Conservation (phyloP, 2,113 vertebrate species). For the Gracilinanus agilis region DNA sequence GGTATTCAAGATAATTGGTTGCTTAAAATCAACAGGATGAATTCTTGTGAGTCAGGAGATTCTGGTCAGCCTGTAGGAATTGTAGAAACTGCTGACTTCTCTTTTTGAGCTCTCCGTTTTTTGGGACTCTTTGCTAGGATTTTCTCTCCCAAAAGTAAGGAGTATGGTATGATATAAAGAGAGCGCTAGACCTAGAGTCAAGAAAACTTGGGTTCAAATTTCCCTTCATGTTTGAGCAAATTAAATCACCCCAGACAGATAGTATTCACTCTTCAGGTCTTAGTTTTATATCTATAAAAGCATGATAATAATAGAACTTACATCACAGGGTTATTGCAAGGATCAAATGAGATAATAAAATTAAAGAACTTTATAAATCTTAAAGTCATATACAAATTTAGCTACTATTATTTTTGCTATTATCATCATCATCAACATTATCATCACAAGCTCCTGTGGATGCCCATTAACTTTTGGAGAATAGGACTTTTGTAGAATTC, state of each 20-base stretch:
- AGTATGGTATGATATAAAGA: not conserved
- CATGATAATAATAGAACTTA: not conserved
- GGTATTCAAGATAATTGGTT: not conserved
- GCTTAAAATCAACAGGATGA: not conserved
- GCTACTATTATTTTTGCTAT: not conserved
- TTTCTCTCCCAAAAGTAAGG: not conserved
- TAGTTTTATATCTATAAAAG: not conserved
- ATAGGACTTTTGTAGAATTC: not conserved
- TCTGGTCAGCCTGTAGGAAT: not conserved
- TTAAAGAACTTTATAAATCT: not conserved
- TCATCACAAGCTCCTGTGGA: not conserved
- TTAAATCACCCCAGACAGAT: not conserved
- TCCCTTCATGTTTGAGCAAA: not conserved
- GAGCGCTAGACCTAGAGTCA: not conserved
- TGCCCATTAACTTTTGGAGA: not conserved
- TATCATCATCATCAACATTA: not conserved
- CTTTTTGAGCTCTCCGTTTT: not conserved
- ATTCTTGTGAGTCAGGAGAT: not conserved
- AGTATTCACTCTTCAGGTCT: not conserved
- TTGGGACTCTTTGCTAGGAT: not conserved
- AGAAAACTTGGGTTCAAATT: not conserved
- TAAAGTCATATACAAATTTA: not conserved
- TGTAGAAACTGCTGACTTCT: not conserved
- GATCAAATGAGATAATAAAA: not conserved
- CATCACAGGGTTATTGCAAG: not conserved